Evolutionary conservation across 2,797 vertebrate species (phyloP).

Genomic region (Sternarchorhynchus goeldii): DNA sequence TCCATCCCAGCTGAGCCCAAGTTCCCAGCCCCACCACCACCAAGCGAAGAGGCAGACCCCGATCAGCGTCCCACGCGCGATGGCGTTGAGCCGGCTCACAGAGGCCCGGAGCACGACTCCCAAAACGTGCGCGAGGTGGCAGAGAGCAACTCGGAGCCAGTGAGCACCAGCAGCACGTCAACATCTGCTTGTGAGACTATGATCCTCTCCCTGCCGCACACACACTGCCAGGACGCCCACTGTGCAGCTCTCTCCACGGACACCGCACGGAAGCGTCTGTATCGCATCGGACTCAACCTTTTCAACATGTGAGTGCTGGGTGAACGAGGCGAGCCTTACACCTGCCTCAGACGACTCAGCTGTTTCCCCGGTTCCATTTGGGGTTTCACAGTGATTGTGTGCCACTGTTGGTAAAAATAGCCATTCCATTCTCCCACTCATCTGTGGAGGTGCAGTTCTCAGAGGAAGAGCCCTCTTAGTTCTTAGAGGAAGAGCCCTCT

Average conservation of each 20-base stretch:
- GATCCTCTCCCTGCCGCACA: constrained; percentile 92
- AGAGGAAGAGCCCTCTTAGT: neutral
- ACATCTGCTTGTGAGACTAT: constrained; percentile 90
- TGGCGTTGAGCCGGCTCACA: constrained; percentile 42
- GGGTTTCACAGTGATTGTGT: constrained; percentile 25
- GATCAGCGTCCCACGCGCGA: constrained; percentile 26
- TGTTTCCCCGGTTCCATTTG: neutral
- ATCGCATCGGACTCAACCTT: constrained; percentile 97
- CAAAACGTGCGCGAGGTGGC: constrained; percentile 58
- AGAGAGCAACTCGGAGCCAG: constrained; percentile 79
- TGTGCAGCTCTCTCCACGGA: constrained; percentile 96
- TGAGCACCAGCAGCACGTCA: constrained; percentile 88
- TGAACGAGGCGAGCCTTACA: neutral
- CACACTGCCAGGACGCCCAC: constrained; percentile 93
- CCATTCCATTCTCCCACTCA: constrained; percentile 12
- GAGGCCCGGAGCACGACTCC: constrained; percentile 63
- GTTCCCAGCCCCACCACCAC: constrained; percentile 74
- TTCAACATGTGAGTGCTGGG: constrained; percentile 92
- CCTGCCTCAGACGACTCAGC: neutral
- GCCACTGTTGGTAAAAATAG: neutral
- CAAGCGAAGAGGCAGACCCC: constrained; percentile 71
- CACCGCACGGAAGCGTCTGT: constrained; percentile 95
- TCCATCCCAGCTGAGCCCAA: constrained; percentile 62
- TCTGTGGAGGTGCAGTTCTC: constrained; percentile 3
- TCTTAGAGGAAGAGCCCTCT: neutral